Percentiles rank a stretch among this genome's conserved stretches.
Evolutionary conservation across 2,113 vertebrate genomes (phyloP).

Genomic region (Callipepla squamata): DNA sequence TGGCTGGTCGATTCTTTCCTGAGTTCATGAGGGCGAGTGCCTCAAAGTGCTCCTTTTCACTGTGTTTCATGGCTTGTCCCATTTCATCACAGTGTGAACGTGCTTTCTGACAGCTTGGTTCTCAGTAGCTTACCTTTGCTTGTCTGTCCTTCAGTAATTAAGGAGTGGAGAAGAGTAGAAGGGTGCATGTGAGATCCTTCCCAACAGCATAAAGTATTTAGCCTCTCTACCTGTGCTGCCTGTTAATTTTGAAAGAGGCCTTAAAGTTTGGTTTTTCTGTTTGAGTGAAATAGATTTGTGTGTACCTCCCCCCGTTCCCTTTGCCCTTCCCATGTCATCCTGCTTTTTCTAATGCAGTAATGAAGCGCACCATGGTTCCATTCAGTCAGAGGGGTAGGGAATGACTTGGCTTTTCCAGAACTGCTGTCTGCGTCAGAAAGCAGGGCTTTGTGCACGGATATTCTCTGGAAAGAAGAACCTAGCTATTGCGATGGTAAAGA

Average conservation of each 20-base stretch:
- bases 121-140: background rate
- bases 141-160: background rate
- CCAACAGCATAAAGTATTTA: background rate
- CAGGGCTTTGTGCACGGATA: rapidly evolving
- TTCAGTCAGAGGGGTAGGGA: background rate
- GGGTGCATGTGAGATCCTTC: rapidly evolving
- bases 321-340: background rate
- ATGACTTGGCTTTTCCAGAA: background rate
- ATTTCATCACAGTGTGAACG: background rate
- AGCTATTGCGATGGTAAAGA: background rate
- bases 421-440: background rate
- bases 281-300: background rate
- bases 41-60: background rate
- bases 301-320: background rate
- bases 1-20: background rate
- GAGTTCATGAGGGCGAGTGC: background rate
- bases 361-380: rapidly evolving
- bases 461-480: background rate
- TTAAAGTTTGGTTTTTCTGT: background rate
- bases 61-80: background rate
- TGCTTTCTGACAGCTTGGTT: background rate
- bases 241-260: background rate
- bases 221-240: background rate
- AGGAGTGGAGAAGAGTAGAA: background rate
- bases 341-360: background rate